Base-by-base conservation (phyloP, 1,140 invertebrate species). In the Paralvinella palmiformis region DNA sequence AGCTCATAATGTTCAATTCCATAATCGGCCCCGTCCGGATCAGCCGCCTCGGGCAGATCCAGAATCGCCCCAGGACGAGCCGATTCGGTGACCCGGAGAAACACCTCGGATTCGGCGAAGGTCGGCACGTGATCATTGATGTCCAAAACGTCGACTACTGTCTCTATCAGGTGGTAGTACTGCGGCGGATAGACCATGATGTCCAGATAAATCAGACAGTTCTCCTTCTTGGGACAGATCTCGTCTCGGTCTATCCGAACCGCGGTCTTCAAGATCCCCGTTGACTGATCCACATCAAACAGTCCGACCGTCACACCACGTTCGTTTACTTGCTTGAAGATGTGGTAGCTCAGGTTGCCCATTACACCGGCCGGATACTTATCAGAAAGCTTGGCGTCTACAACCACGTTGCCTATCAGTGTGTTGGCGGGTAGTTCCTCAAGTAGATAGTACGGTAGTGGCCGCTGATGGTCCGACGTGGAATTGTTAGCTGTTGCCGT, bases 81-180 rank as follows among this genome's bases (percentile, higher is more conserved):
- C 10, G 72, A 70, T 87, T 89, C 78, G 6, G 73, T 63, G 7
- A 78, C 71, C 59, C 62, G 3, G 77, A 59, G 7, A 62, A 65
- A 27, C 3, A 67, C 4, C 15, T 1, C 73, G 60, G 27, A 65
- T 53, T 10, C 65, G 61, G 20, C 65, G 79, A 96, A 96, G 10
- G 85, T 81, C 0, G 94, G 94, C 1, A 90, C 86, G 78, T 96
- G 96, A 83, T 97, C 95, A 78, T 97, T 98, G 10, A 90, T 91
- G 77, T 96, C 94, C 0, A 73, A 62, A 7, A 80, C 55, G 2
- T 70, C 65, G 1, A 80, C 63, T 32, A 70, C 69, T 41, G 79
- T 66, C 56, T 72, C 70, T 48, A 78, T 71, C 29, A 78, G 75
- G 64, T 71, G 37, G n/a, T 62, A 62, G 29, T 63, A 63, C 33